Evolutionary conservation across 1,140 invertebrate genomes (phyloP), one percentile per base, ranked within the genome.

Genomic region (Phocides pigmalion): DNA sequence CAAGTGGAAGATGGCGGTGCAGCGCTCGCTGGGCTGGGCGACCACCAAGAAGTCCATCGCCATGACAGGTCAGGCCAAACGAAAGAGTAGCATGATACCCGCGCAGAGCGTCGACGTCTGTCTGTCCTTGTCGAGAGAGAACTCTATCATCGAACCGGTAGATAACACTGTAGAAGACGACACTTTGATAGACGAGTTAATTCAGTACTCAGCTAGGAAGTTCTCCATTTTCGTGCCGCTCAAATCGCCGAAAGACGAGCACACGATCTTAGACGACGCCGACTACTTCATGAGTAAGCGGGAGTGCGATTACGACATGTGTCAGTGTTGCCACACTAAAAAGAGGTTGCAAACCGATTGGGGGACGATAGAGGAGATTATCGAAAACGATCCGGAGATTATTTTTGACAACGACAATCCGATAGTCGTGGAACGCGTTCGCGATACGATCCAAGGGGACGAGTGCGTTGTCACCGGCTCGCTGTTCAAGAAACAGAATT

Each of bases 1-100:
- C 16, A 96, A 97, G 89, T 98, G 98, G 98, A 98, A 98, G 89
- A 96, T 97, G 94, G 97, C 98, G 0, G 96, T 98, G 1, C 94
- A 97, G 77, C 94, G 97, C 44, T 97, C 96, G 22, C 93, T 98
- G 66, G 96, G 96, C 59, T 98, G 97, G 97, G 95, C 95, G 12
- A 93, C 93, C 1, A 92, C 93, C 0, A 95, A 95, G 80, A 95
- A 95, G 85, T 95, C 95, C 4, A 87, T 92, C 49, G 88, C 93
- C 53, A 96, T 96, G 94, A 96, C 95, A 93, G 95, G 94, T 95
- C 94, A 93, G 87, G 68, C 61, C 42, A 87, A 85, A 84, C 67
- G 87, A 82, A 85, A 82, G 49, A 66, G 35, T 81, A 90, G 88
- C 74, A 80, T 76, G 62, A 62, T 70, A 53, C 41, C 72, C 15